Evolutionary conservation across 2,888 invertebrate genomes (phyloP).

Genomic region (Clivina fossor): DNA sequence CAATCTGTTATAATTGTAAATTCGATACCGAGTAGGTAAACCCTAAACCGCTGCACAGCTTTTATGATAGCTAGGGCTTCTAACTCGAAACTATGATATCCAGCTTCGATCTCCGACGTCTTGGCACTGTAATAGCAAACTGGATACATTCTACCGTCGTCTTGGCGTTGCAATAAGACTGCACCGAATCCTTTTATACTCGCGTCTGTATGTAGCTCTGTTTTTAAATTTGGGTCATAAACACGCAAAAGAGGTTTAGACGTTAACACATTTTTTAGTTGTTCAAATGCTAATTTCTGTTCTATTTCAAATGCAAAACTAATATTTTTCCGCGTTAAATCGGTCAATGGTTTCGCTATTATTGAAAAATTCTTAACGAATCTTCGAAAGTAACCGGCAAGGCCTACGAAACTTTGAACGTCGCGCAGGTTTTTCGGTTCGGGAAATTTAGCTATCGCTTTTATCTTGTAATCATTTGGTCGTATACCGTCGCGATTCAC

Average conservation of each 20-base stretch:
- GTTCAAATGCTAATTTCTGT: not conserved
- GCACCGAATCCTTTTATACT: slow-evolving; percentile 34
- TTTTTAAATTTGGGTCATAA: slow-evolving; percentile 19
- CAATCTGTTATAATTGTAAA: no score
- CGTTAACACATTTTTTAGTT: not conserved
- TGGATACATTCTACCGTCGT: slow-evolving; percentile 24
- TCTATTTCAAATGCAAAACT: not conserved
- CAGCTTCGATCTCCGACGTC: not conserved
- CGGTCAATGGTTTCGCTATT: slow-evolving; percentile 8
- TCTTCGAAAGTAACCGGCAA: slow-evolving; percentile 3
- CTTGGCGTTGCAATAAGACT: slow-evolving; percentile 37
- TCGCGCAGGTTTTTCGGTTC: slow-evolving; percentile 8
- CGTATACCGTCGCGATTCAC: no score
- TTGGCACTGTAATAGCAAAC: slow-evolving; percentile 21
- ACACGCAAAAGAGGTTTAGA: not conserved
- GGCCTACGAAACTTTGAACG: slow-evolving; percentile 7
- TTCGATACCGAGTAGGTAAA: no score
- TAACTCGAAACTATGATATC: slow-evolving; percentile 16
- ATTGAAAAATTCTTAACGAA: slow-evolving; percentile 5
- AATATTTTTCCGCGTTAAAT: not conserved
- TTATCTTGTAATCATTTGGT: no score
- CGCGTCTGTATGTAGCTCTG: slow-evolving; percentile 38
- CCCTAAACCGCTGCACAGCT: no score
- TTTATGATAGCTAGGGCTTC: slow-evolving; percentile 19
- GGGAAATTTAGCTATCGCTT: slow-evolving; percentile 11